phyloP scores from a whole-genome alignment of 1,140 invertebrate genomes.

The Monochamus saltuarius region DNA sequence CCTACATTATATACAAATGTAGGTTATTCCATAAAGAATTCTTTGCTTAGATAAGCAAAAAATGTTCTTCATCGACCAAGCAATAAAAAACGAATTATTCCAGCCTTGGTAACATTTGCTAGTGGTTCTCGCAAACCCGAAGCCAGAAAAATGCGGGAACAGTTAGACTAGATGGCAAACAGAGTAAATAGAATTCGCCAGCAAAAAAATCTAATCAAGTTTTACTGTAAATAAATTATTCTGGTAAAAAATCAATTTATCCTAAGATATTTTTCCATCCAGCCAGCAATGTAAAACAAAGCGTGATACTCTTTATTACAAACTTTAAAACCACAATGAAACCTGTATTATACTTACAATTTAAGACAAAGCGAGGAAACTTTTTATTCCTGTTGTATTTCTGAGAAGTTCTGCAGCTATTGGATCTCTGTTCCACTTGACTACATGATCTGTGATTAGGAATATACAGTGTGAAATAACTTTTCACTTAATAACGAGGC shows the following conservation, averaged over 20 bases:
- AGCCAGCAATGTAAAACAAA: constrained; percentile 9
- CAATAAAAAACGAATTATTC: no score
- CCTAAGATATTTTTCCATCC: not conserved
- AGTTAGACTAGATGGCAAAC: no score
- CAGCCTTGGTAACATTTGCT: no score
- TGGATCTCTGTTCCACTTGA: constrained; percentile 29
- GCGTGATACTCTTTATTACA: constrained; percentile 7
- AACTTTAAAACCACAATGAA: constrained; percentile 23
- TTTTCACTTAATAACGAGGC: constrained; percentile 26
- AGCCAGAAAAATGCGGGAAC: no score
- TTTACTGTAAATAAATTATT: constrained; percentile 6
- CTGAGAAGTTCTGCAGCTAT: constrained; percentile 16
- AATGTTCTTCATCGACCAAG: no score
- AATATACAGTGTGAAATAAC: constrained; percentile 31
- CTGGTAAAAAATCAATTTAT: constrained; percentile 10
- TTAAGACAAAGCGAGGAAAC: constrained; percentile 27
- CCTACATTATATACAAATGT: no score
- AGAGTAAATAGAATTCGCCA: not conserved
- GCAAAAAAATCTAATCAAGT: constrained; percentile 12
- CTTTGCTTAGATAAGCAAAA: no score
- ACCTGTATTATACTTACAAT: constrained; percentile 31
- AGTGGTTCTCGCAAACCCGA: no score
- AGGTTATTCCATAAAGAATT: no score
- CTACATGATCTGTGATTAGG: constrained; percentile 28
- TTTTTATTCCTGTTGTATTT: constrained; percentile 14